Percentiles rank a stretch among this genome's conserved stretches.
Conservation (phyloP, 2,888 invertebrate genomes). For the Operophtera brumata region DNA sequence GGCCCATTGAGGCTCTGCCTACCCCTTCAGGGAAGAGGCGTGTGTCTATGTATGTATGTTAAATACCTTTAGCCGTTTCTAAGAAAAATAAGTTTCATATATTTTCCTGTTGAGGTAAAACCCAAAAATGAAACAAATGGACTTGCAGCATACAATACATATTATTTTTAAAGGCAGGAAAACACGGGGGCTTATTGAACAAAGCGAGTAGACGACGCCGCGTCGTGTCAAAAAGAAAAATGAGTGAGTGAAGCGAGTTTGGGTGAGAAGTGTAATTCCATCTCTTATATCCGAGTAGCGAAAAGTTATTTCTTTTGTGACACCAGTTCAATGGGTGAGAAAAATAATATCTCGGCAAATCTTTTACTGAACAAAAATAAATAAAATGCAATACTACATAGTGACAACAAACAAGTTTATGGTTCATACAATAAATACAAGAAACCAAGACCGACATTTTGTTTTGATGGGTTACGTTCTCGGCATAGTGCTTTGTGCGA, state of each 20-base stretch:
- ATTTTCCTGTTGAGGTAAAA: no score
- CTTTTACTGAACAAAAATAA: slow-evolving; percentile 6
- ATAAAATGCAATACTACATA: slow-evolving; percentile 13
- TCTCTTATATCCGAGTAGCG: slow-evolving; percentile 2
- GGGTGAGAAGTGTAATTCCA: slow-evolving; percentile 9
- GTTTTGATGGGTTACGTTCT: neutral
- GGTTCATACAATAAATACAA: slow-evolving; percentile 8
- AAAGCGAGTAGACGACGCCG: neutral
- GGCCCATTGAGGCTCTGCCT: no score
- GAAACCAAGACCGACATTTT: slow-evolving; percentile 3
- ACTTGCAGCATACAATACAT: neutral
- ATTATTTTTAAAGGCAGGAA: neutral
- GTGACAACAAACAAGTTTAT: slow-evolving; percentile 14
- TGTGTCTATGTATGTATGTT: no score
- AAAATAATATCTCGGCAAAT: slow-evolving; percentile 6
- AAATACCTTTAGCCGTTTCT: no score
- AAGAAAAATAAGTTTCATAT: no score
- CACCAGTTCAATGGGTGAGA: slow-evolving; percentile 10
- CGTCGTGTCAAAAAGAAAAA: slow-evolving; percentile 1
- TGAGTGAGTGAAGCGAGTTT: slow-evolving; percentile 6
- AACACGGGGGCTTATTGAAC: neutral
- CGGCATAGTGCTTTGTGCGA: neutral
- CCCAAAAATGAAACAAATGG: neutral
- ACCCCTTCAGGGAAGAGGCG: no score
- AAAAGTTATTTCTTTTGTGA: slow-evolving; percentile 14